A percentile compares a stretch with the other conserved stretches of the same genome.
Conservation (phyloP, 2,888 invertebrate species). For the Sthenelais limicola region DNA sequence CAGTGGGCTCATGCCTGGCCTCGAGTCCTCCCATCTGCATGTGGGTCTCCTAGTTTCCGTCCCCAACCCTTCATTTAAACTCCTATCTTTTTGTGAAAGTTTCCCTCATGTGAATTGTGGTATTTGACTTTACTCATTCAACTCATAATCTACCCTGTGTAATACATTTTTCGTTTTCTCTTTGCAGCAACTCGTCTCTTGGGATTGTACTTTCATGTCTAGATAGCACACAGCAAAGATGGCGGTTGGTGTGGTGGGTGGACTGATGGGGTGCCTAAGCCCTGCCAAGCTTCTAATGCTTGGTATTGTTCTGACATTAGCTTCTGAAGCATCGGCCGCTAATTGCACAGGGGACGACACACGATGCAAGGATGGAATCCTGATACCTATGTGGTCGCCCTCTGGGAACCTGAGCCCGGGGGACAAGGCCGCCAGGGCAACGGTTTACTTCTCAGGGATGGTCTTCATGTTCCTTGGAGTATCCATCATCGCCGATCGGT, state of each 20-base stretch:
- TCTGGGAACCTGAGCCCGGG: constrained; percentile 75
- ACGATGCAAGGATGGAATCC: constrained; percentile 86
- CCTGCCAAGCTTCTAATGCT: constrained; percentile 4
- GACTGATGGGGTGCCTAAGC: not conserved
- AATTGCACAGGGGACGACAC: constrained; percentile 27
- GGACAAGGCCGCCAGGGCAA: constrained; percentile 87
- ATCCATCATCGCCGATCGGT: constrained; percentile 97
- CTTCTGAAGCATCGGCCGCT: not conserved
- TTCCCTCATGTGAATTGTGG: too few species aligned
- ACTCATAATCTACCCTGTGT: too few species aligned
- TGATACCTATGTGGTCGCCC: constrained; percentile 93
- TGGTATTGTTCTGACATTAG: not conserved
- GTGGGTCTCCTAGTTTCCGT: too few species aligned
- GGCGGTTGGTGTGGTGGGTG: not conserved
- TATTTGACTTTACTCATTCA: too few species aligned
- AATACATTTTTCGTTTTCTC: not conserved
- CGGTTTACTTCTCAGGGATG: constrained; percentile 90
- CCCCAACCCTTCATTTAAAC: too few species aligned
- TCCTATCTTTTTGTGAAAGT: too few species aligned
- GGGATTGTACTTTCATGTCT: constrained; percentile 22
- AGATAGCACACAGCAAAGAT: constrained; percentile 2
- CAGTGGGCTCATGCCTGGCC: too few species aligned
- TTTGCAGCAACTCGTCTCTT: constrained; percentile 11
- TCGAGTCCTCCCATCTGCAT: too few species aligned
- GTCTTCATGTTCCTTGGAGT: constrained; percentile 98